A percentile compares a stretch with the other conserved stretches of the same genome.
Conservation (phyloP, 2,888 invertebrate species). For the Temnothorax ravouxi region DNA sequence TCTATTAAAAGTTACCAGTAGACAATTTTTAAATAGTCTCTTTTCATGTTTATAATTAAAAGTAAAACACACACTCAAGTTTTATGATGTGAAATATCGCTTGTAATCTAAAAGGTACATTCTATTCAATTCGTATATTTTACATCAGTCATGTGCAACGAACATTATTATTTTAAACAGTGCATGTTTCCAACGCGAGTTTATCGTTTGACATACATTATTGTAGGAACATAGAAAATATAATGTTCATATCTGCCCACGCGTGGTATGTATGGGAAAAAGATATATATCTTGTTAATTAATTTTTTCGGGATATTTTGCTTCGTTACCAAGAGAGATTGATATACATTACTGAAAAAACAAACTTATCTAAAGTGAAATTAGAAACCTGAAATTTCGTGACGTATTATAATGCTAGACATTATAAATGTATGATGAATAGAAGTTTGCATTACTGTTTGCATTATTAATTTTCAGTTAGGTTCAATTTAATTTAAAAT, state of each 20-base stretch:
- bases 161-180: conserved; percentile 47
- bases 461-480: conserved; percentile 28
- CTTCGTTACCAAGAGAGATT: not conserved
- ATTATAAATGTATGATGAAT: conserved; percentile 3
- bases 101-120: not conserved
- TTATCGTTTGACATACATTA: not conserved
- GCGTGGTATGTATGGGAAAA: not conserved
- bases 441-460: conserved; percentile 22
- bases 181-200: not conserved
- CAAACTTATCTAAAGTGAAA: not conserved
- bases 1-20: conserved; percentile 31
- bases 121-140: conserved; percentile 35
- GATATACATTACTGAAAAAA: conserved; percentile 14
- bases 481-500: not conserved
- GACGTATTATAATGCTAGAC: not conserved
- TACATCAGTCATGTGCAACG: conserved; percentile 5
- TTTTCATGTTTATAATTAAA: conserved; percentile 11
- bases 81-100: not conserved
- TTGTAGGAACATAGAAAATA: conserved; percentile 19
- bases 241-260: conserved; percentile 23
- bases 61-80: conserved; percentile 20
- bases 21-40: conserved; percentile 5
- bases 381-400: conserved; percentile 6
- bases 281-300: conserved; percentile 21
- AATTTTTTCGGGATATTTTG: conserved; percentile 28